These are phyloP conservation scores for Rhyacophila brunnea DNA, from an alignment of 1,140 invertebrate genomes.

Conservation along the genomic window DNA sequence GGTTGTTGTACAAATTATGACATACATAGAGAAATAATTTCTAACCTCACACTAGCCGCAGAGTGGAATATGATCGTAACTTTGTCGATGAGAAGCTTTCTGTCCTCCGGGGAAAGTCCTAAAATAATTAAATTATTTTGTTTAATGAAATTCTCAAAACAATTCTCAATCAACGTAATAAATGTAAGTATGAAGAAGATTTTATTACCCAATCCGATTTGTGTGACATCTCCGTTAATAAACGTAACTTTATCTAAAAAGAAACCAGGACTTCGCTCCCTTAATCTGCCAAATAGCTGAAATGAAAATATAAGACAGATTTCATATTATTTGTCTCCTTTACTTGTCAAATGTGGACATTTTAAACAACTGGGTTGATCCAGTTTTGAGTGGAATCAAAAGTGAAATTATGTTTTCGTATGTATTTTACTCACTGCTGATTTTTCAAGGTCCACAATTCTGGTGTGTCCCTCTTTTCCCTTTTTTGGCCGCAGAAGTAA, in stretches of 20 bases:
- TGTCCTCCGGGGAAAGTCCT: conserved; percentile 57
- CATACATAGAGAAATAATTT: not conserved
- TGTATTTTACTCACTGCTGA: conserved; percentile 10
- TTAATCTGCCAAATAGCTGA: conserved; percentile 60
- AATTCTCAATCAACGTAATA: too few species aligned
- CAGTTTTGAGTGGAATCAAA: too few species aligned
- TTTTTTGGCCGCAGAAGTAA: conserved; percentile 73
- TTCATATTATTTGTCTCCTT: too few species aligned
- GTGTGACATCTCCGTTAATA: conserved; percentile 74
- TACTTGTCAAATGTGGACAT: too few species aligned
- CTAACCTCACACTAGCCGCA: conserved; percentile 79
- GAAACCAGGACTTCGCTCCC: conserved; percentile 51
- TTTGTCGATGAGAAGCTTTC: conserved; percentile 64
- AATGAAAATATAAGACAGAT: too few species aligned
- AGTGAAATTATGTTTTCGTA: too few species aligned
- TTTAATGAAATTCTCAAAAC: not conserved
- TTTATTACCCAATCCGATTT: conserved; percentile 62
- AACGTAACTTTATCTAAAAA: conserved; percentile 69
- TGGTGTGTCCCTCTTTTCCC: conserved; percentile 55
- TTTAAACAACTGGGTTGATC: too few species aligned
- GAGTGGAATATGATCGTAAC: conserved; percentile 89
- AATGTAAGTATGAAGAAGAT: too few species aligned
- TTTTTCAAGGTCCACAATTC: conserved; percentile 44
- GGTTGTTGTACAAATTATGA: too few species aligned
- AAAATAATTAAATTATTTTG: conserved; percentile 30